Evolutionary conservation across 1,140 invertebrate genomes (phyloP).

Genomic region (Solenopsis fugax): DNA sequence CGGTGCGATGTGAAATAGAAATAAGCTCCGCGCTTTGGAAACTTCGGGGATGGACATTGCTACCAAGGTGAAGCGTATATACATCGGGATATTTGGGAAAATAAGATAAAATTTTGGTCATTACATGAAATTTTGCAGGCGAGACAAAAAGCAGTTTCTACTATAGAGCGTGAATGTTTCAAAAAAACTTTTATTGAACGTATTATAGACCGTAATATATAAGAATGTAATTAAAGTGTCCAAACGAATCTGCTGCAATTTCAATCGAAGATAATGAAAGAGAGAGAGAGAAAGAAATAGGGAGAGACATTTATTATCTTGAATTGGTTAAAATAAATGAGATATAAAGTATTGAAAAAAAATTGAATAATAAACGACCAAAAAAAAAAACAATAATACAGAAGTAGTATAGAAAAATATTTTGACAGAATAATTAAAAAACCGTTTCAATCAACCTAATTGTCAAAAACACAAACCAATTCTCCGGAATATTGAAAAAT

Average conservation of each 20-base stretch:
- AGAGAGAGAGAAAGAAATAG: not conserved
- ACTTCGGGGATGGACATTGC: constrained; percentile 42
- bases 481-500: not conserved
- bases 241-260: constrained; percentile 8
- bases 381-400: not conserved
- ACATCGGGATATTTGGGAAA: constrained; percentile 14
- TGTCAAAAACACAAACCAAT: not conserved
- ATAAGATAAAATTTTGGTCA: constrained; percentile 33
- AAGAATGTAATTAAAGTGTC: constrained; percentile 16
- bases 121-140: constrained; percentile 22
- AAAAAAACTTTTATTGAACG: constrained; percentile 14
- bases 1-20: constrained; percentile 49
- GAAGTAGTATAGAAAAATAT: too few relatives aligned
- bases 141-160: not conserved
- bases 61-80: not conserved
- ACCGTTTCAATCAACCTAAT: not conserved
- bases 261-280: not conserved
- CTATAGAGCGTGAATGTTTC: not conserved
- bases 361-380: not conserved
- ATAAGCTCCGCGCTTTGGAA: constrained; percentile 44
- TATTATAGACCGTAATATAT: constrained; percentile 31
- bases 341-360: constrained; percentile 4
- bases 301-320: constrained; percentile 20
- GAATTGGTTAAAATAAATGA: constrained; percentile 4
- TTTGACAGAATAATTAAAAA: not conserved